Evolutionary conservation across 2,113 vertebrate genomes (phyloP).

Genomic region (Cheilinus undulatus): DNA sequence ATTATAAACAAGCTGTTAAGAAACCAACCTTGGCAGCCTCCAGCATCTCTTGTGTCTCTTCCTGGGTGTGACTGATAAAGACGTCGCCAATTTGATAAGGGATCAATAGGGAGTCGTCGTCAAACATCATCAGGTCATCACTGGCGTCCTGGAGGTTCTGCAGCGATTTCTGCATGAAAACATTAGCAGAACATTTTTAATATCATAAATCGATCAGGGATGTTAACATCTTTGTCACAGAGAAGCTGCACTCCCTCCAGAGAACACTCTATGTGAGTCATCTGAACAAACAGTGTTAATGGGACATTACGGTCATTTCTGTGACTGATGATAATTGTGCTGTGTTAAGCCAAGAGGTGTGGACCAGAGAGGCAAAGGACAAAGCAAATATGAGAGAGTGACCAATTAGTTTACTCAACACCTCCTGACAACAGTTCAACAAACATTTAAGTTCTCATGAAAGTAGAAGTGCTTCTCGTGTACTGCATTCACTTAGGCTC

Average conservation of each 20-base stretch:
- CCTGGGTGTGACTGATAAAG: conserved; percentile 95
- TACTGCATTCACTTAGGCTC: neutral
- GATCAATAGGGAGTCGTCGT: conserved; percentile 89
- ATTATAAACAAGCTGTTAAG: neutral
- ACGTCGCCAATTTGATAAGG: conserved; percentile 97
- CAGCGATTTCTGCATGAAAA: conserved; percentile 88
- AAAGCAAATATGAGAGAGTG: neutral
- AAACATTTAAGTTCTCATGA: neutral
- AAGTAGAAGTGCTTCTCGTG: neutral
- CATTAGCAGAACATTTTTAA: neutral
- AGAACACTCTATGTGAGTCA: neutral
- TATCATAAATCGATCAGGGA: neutral
- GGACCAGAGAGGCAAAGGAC: neutral
- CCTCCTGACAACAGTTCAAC: neutral
- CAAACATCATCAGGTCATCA: conserved; percentile 94
- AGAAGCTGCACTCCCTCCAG: neutral
- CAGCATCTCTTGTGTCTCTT: conserved; percentile 95
- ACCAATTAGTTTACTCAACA: neutral
- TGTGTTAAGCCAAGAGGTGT: conserved; percentile 5
- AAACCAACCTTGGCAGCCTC: conserved; percentile 91
- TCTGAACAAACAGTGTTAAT: neutral
- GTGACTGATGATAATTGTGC: neutral
- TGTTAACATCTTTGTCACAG: neutral
- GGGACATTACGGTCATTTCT: neutral
- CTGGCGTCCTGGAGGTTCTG: conserved; percentile 96